Percentiles rank a stretch among this genome's conserved stretches.
Conservation (phyloP, 2,888 invertebrate species). For the Gymnocheta viridis region DNA sequence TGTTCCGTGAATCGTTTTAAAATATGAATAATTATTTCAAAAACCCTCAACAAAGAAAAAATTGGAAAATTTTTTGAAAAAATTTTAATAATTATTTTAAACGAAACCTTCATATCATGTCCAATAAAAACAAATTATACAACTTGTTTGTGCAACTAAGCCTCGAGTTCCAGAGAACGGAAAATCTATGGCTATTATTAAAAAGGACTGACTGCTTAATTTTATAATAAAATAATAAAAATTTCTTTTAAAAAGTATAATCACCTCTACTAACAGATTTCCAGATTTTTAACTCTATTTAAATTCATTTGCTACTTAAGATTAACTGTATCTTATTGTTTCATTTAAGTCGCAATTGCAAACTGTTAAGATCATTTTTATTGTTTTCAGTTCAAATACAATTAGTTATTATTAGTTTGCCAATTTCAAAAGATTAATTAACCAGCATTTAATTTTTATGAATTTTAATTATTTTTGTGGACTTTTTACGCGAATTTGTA, state of each 20-base stretch:
- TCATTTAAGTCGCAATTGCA: background rate
- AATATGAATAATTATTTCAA: too few relatives aligned
- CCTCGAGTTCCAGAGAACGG: too few relatives aligned
- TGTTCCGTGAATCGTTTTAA: too few relatives aligned
- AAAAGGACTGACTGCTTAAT: too few relatives aligned
- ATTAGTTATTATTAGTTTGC: background rate
- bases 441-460: slow-evolving; percentile 8
- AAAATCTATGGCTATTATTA: too few relatives aligned
- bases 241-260: background rate
- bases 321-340: background rate
- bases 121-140: too few relatives aligned
- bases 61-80: background rate
- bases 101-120: too few relatives aligned
- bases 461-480: slow-evolving; percentile 10
- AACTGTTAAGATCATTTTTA: background rate
- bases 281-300: background rate
- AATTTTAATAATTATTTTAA: too few relatives aligned
- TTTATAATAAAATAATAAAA: background rate
- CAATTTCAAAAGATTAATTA: background rate
- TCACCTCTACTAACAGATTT: background rate
- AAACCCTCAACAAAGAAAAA: too few relatives aligned
- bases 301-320: background rate
- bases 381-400: background rate
- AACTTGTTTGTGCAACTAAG: too few relatives aligned
- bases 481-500: background rate